Conservation (phyloP, 1,140 invertebrate species). For the Aporrectodea caliginosa region DNA sequence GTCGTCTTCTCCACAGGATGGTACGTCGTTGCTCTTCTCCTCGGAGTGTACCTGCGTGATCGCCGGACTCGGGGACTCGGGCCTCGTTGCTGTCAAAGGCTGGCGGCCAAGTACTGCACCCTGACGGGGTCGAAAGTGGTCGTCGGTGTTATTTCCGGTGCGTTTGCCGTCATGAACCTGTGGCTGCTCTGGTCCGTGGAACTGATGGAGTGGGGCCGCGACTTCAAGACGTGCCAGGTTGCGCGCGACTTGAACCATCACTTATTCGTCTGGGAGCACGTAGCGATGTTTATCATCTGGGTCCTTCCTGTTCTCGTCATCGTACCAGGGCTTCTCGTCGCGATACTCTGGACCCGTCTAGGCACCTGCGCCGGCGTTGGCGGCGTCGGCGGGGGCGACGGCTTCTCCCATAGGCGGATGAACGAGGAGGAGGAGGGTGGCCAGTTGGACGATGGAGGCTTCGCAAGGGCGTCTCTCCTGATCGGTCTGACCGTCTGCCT, state of each 20-base stretch:
- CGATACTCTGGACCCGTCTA: background rate
- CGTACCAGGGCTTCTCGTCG: no score
- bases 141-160: background rate
- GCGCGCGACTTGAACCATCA: background rate
- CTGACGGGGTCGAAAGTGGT: background rate
- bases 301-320: background rate
- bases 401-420: background rate
- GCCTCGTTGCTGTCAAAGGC: background rate
- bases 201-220: background rate
- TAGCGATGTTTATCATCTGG: background rate
- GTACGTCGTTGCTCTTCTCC: background rate
- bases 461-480: background rate
- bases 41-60: background rate
- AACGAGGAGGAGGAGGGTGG: no score
- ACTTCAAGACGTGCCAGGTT: no score
- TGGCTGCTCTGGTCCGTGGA: background rate
- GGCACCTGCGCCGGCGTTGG: no score
- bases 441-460: background rate
- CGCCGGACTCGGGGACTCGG: no score
- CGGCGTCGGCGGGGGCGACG: no score
- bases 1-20: background rate
- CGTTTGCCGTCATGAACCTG: background rate
- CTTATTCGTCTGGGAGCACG: background rate
- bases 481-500: background rate
- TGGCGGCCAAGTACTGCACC: background rate